phyloP scores from a whole-genome alignment of 2,888 invertebrate genomes.

The Hypolimnas misippus region DNA sequence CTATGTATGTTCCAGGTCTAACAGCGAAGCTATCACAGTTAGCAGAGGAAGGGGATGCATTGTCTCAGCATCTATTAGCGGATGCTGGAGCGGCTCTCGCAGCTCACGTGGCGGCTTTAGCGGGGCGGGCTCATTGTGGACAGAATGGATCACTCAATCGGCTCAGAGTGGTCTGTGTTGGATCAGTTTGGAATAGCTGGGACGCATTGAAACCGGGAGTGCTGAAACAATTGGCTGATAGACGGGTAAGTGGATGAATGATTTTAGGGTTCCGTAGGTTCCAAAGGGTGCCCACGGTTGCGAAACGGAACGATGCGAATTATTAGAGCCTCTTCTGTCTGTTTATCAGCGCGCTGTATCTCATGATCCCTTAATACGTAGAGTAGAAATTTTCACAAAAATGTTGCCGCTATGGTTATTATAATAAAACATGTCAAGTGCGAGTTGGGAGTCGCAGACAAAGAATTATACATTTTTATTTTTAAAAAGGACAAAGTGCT shows the following conservation, averaged over 20 bases:
- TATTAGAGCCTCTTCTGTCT: too few species aligned
- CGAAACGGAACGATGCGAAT: too few species aligned
- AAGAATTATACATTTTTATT: too few species aligned
- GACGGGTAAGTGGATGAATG: constrained; percentile 58
- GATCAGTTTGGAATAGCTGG: constrained; percentile 98
- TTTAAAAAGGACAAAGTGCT: too few species aligned
- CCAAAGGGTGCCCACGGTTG: too few species aligned
- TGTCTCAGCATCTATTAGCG: constrained; percentile 85
- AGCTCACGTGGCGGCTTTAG: constrained; percentile 88
- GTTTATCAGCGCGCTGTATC: too few species aligned
- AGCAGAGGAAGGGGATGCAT: constrained; percentile 88
- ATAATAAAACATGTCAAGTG: too few species aligned
- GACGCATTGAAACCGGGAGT: constrained; percentile 89
- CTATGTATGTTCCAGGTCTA: constrained; percentile 85
- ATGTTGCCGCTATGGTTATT: too few species aligned
- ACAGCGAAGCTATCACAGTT: constrained; percentile 88
- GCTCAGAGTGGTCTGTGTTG: constrained; percentile 93
- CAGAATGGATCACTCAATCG: neutral
- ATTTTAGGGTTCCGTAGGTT: neutral
- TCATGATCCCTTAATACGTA: too few species aligned
- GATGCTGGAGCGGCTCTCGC: constrained; percentile 89
- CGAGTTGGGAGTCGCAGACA: too few species aligned
- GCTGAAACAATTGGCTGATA: constrained; percentile 75
- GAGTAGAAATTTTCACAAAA: too few species aligned
- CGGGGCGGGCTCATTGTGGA: constrained; percentile 65